Evolutionary conservation across 2,113 vertebrate species (phyloP).

Genomic region (Crotalus horridus): DNA sequence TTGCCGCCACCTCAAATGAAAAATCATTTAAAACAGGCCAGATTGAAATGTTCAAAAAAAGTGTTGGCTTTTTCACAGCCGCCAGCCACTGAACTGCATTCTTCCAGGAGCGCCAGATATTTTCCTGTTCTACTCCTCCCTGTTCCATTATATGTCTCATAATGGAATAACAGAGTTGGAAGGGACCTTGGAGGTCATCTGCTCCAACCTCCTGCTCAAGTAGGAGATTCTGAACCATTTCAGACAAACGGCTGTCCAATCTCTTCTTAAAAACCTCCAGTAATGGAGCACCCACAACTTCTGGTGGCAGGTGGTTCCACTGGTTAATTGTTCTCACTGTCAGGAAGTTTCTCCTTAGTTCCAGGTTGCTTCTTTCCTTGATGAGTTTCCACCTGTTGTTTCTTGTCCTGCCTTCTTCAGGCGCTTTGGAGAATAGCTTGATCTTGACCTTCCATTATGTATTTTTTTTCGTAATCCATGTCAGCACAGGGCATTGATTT

Average conservation of each 20-base stretch:
- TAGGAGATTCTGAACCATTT: not conserved
- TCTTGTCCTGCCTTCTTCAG: not conserved
- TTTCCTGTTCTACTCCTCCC: not conserved
- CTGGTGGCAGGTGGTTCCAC: not conserved
- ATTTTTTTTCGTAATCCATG: not conserved
- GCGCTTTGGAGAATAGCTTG: not conserved
- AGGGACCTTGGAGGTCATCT: not conserved
- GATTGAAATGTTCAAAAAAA: not conserved
- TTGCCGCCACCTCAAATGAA: not conserved
- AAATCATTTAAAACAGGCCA: too few species aligned
- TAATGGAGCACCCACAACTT: not conserved
- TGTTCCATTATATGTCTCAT: too few species aligned
- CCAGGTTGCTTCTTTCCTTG: not conserved
- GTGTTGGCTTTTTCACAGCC: not conserved
- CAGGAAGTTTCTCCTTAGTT: not conserved
- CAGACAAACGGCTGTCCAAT: not conserved
- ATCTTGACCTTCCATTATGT: not conserved
- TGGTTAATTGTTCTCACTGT: not conserved
- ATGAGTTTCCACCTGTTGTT: not conserved
- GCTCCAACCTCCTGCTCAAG: not conserved
- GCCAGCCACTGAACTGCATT: not conserved
- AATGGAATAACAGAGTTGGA: not conserved
- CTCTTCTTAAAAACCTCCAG: not conserved
- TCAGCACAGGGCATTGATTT: slow-evolving; percentile 49
- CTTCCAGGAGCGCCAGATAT: not conserved